phyloP scores from a whole-genome alignment of 2,113 vertebrate species.

The Columbina picui region DNA sequence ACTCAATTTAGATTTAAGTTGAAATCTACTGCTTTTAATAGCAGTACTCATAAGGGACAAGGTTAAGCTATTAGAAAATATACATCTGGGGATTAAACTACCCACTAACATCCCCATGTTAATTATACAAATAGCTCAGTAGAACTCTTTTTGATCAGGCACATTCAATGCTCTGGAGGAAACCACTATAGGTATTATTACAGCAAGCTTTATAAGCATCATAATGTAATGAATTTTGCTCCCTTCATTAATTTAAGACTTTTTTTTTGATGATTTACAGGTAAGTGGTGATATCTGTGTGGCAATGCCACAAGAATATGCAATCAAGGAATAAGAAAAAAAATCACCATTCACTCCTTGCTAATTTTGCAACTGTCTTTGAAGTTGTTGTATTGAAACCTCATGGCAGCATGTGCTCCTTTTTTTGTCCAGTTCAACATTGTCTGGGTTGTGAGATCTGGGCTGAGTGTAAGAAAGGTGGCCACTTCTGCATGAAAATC shows the following conservation, averaged over 20 bases:
- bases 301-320: not conserved
- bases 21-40: constrained; percentile 4
- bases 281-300: not conserved
- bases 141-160: not conserved
- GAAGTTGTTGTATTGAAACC: not conserved
- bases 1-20: constrained; percentile 5
- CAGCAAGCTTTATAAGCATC: not conserved
- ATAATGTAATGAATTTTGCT: not conserved
- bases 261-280: not conserved
- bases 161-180: not conserved
- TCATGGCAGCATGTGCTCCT: not conserved
- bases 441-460: not conserved
- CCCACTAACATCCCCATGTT: not conserved
- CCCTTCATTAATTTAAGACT: not conserved
- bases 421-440: not conserved
- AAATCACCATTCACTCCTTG: not conserved
- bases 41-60: not conserved
- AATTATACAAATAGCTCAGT: constrained; percentile 18
- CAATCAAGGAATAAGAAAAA: not conserved
- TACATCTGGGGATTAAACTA: constrained; percentile 11
- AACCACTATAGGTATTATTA: constrained; percentile 7
- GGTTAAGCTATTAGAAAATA: constrained; percentile 7
- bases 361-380: constrained; percentile 48
- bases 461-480: not conserved
- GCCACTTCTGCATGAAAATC: constrained; percentile 15